A percentile compares a stretch with the other conserved stretches of the same genome.
Conservation (phyloP, 37 sponge, comb jelly and placozoan genomes). For the Lycopodina hypogea region DNA sequence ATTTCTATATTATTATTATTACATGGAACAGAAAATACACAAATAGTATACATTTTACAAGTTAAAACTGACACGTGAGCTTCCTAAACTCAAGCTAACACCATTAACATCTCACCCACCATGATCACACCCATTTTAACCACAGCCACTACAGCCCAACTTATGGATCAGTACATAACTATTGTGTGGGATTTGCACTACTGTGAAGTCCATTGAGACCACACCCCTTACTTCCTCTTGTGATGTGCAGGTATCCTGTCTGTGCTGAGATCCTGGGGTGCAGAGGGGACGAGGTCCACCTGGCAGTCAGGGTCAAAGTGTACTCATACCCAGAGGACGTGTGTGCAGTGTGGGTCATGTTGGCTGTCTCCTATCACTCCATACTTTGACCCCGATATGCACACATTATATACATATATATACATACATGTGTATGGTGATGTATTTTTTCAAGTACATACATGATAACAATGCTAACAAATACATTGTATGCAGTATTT, state of each 20-base stretch:
- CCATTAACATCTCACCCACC: no score
- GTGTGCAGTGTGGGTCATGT: slow-evolving; percentile 95
- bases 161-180: no score
- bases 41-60: no score
- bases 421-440: not conserved
- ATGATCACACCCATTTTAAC: no score
- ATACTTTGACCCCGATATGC: slow-evolving; percentile 46
- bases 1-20: no score
- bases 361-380: slow-evolving; percentile 85
- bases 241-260: slow-evolving; percentile 73
- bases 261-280: slow-evolving; percentile 86
- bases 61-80: no score
- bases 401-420: not conserved
- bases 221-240: not conserved
- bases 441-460: not conserved
- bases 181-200: no score
- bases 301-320: slow-evolving; percentile 79
- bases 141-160: no score
- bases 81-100: no score
- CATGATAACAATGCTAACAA: slow-evolving; percentile 1
- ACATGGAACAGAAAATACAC: no score
- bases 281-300: slow-evolving; percentile 83
- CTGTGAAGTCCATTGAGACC: not conserved
- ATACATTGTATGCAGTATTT: not conserved
- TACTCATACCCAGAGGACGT: slow-evolving; percentile 88